Percentiles rank a stretch among this genome's conserved stretches.
These are phyloP conservation scores for Euwallacea similis DNA, from an alignment of 1,140 invertebrate species.

Conservation along the genomic window DNA sequence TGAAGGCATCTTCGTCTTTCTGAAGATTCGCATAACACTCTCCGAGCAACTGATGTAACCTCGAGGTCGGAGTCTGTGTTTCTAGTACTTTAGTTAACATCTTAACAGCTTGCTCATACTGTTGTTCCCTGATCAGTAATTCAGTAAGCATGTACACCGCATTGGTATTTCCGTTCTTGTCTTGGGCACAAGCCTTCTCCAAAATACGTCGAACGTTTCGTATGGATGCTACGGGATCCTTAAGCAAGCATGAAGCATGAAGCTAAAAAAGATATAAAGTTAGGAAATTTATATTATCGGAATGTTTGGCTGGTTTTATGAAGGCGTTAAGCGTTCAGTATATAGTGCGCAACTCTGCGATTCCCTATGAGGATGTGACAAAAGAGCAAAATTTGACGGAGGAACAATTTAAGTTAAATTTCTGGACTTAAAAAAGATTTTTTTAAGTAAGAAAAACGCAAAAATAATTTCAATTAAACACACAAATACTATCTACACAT, in stretches of 20 bases:
- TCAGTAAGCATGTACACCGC: conserved; percentile 71
- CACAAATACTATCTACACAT: no score
- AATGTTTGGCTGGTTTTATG: not conserved
- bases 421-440: no score
- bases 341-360: no score
- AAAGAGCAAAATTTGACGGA: no score
- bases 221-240: conserved; percentile 68
- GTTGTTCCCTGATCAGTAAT: conserved; percentile 63
- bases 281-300: not conserved
- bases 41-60: conserved; percentile 71
- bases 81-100: conserved; percentile 65
- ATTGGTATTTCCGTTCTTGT: conserved; percentile 63
- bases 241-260: conserved; percentile 65
- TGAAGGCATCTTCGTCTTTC: conserved; percentile 71
- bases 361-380: no score
- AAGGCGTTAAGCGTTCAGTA: no score
- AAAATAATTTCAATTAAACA: no score
- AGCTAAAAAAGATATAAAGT: conserved; percentile 42
- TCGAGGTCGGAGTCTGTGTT: conserved; percentile 62
- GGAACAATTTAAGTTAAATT: no score
- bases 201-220: conserved; percentile 60
- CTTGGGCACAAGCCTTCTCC: conserved; percentile 69
- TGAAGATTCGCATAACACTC: conserved; percentile 61
- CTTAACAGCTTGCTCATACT: conserved; percentile 61
- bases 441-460: no score